Evolutionary conservation across 2,113 vertebrate genomes (phyloP), one percentile per base, ranked within the genome.

Genomic region (Cnemophilus loriae): DNA sequence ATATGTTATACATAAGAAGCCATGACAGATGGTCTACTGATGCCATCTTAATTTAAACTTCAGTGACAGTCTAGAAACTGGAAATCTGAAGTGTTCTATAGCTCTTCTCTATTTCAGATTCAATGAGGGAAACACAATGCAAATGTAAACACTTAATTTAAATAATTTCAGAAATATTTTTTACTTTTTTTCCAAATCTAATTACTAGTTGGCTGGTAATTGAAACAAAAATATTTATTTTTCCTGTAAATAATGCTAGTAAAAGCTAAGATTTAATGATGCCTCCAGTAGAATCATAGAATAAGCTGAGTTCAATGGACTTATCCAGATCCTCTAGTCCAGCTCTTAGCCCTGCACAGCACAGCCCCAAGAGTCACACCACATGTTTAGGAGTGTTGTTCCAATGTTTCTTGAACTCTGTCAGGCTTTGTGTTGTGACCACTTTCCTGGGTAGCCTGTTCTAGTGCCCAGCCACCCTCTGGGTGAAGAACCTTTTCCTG

Each of bases 311-410:
- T 39, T 44, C 7, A 52, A 44, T 12, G 27, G 22, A 23, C 3
- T 37, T 50, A 22, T 2, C 33, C 44, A 22, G 22, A 28, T 52
- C 37, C 35, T 50, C 26, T 20, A 1, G 3, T 44, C 20, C 26
- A 33, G 3, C 14, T 18, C 49, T 42, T 17, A 27, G 33, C 7
- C 46, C 15, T 60, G 33, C 22, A 33, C 7, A 69, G 27, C 33
- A 27, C 22, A 44, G 8, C 27, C 11, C 7, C 37, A 60, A 19
- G 7, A 68, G 17, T 37, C 53, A 37, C 21, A 50, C 11, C 9
- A 50, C 0, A 0, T 26, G 10, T 26, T 35, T 42, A 13, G 13
- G 71, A 37, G 18, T 5, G 16, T 18, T 27, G 6, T 23, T 52
- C 12, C 1, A 2, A 59, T 18, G 17, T 44, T 77, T 59, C 37